These are phyloP conservation scores for Drosophila takahashii DNA, from an alignment of 1,140 invertebrate species.

Conservation along the genomic window DNA sequence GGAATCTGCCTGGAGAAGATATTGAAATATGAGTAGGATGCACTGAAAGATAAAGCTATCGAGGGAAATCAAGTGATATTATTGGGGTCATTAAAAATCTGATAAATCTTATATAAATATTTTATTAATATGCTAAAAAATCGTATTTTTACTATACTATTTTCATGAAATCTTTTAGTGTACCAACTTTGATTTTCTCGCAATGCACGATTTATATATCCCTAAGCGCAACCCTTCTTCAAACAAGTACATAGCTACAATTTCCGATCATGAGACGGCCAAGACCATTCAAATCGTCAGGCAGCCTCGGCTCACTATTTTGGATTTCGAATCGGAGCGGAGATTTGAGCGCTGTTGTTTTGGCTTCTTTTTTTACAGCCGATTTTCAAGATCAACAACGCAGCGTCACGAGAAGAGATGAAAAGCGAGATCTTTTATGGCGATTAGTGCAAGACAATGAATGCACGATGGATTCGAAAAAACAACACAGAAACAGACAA, in stretches of 20 bases:
- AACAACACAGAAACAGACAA: slow-evolving; percentile 44
- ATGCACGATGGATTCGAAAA: slow-evolving; percentile 73
- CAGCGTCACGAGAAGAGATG: slow-evolving; percentile 77
- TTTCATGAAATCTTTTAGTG: too few species aligned
- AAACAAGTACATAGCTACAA: slow-evolving; percentile 36
- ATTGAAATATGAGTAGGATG: slow-evolving; percentile 68
- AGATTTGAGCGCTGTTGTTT: slow-evolving; percentile 31
- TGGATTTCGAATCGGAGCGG: slow-evolving; percentile 45
- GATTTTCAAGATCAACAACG: slow-evolving; percentile 82
- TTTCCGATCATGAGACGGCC: slow-evolving; percentile 50
- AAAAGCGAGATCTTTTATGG: slow-evolving; percentile 78
- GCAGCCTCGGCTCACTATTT: slow-evolving; percentile 54
- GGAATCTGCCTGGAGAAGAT: slow-evolving; percentile 54
- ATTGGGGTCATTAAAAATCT: not conserved
- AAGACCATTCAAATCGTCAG: slow-evolving; percentile 33
- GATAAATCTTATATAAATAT: too few species aligned
- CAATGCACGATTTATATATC: slow-evolving; percentile 8
- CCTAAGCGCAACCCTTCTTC: slow-evolving; percentile 1
- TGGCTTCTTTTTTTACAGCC: slow-evolving; percentile 43
- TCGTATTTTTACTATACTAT: too few species aligned
- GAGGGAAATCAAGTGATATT: not conserved
- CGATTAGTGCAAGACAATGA: slow-evolving; percentile 78
- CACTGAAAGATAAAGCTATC: slow-evolving; percentile 43
- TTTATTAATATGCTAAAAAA: too few species aligned
- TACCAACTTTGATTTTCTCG: not conserved